Evolutionary conservation across 2,888 invertebrate genomes (phyloP), one percentile per base, ranked within the genome.

Genomic region (Teinopalpus imperialis): DNA sequence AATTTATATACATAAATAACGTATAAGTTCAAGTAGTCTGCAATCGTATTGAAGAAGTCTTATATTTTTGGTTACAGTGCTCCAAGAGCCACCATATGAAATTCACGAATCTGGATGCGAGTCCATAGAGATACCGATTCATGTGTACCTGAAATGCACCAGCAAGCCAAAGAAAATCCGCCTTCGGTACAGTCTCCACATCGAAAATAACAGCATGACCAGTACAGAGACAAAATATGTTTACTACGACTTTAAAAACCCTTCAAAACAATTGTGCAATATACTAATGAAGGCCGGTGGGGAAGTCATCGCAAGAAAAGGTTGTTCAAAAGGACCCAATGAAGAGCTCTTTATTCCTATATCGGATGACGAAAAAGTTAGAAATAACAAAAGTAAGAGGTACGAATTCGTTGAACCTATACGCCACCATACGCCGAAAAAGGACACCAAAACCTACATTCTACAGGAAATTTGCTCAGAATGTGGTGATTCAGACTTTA

Each of bases 1-100:
- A n/a, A n/a, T n/a, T n/a, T n/a, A n/a, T n/a, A n/a, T n/a, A n/a
- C n/a, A n/a, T n/a, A n/a, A n/a, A n/a, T n/a, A n/a, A n/a, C n/a
- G n/a, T n/a, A n/a, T n/a, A n/a, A n/a, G n/a, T n/a, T n/a, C n/a
- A n/a, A n/a, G n/a, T n/a, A n/a, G n/a, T n/a, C n/a, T n/a, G n/a
- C n/a, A n/a, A n/a, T n/a, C n/a, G n/a, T n/a, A n/a, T n/a, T n/a
- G n/a, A n/a, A n/a, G n/a, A n/a, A n/a, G n/a, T n/a, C 9, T 8
- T 16, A 3, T 21, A 21, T 14, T 32, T 31, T 9, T n/a, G n/a
- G n/a, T 77, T 78, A 43, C 82, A 88, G 87, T 88, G 49, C 73
- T 85, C 52, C 87, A 86, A 71, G 88, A 85, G 72, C 87, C 88
- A 60, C 88, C 88, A 52, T 88, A 87, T 72, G 88, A 88, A 70